phyloP scores from a whole-genome alignment of 2,113 vertebrate species.

The Osmerus mordax region DNA sequence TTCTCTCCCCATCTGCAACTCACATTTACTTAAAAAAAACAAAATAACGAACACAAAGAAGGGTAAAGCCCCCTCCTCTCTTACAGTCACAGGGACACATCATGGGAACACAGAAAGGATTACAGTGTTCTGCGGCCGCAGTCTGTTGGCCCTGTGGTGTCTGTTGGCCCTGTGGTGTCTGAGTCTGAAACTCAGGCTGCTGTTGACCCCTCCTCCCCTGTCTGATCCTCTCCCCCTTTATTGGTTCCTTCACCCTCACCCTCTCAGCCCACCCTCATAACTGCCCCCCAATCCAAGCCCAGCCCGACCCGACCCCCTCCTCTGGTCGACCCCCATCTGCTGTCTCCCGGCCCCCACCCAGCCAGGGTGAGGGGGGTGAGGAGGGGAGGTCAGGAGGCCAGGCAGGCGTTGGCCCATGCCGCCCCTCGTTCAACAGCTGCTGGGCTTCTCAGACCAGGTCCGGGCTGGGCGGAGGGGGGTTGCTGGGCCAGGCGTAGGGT shows the following conservation, averaged over 20 bases:
- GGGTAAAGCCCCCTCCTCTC: no score
- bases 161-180: not conserved
- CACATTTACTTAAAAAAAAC: no score
- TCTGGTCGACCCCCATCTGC: slow-evolving; percentile 68
- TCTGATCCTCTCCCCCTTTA: not conserved
- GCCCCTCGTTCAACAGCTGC: slow-evolving; percentile 77
- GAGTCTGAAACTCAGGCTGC: slow-evolving; percentile 30
- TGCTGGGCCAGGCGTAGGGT: slow-evolving; percentile 64
- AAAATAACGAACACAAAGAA: no score
- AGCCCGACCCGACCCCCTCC: slow-evolving; percentile 56
- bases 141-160: no score
- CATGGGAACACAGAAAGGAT: no score
- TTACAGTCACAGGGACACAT: no score
- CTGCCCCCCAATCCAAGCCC: slow-evolving; percentile 14
- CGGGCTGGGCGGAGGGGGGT: slow-evolving; percentile 33
- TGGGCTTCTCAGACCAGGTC: slow-evolving; percentile 69
- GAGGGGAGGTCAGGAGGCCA: slow-evolving; percentile 52
- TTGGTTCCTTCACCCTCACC: not conserved
- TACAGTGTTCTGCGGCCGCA: no score
- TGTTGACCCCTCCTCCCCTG: not conserved
- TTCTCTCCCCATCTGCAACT: no score
- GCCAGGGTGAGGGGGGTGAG: slow-evolving; percentile 17
- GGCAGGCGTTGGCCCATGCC: slow-evolving; percentile 67
- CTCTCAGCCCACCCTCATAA: slow-evolving; percentile 2
- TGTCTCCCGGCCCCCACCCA: slow-evolving; percentile 55